Conservation (phyloP, 1,140 invertebrate genomes). For the Glossosoma conforme region DNA sequence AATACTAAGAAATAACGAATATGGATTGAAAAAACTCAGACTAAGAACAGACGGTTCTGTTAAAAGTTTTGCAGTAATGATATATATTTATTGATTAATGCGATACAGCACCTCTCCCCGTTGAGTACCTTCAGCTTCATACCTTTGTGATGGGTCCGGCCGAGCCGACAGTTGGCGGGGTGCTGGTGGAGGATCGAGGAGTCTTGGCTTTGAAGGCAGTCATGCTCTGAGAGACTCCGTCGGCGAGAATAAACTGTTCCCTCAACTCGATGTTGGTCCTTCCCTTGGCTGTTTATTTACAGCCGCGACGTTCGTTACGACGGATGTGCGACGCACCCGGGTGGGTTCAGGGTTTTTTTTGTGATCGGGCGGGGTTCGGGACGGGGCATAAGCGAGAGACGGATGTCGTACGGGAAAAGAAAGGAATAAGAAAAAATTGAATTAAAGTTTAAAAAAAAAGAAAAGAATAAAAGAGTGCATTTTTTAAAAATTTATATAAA, state of each 20-base stretch:
- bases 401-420: constrained; percentile 33
- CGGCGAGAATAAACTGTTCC: constrained; percentile 97
- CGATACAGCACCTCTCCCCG: too few species aligned
- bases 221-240: constrained; percentile 96
- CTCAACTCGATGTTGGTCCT: constrained; percentile 98
- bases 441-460: not conserved
- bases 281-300: constrained; percentile 81
- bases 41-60: too few species aligned
- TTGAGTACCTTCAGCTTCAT: constrained; percentile 40
- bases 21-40: too few species aligned
- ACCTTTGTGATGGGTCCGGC: constrained; percentile 93
- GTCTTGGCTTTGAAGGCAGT: constrained; percentile 89
- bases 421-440: constrained; percentile 37
- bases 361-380: constrained; percentile 17
- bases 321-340: not conserved
- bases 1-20: too few species aligned
- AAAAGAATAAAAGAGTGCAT: too few species aligned
- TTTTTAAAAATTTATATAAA: too few species aligned
- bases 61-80: too few species aligned
- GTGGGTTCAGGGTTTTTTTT: not conserved
- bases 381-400: constrained; percentile 19
- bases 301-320: not conserved
- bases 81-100: too few species aligned
- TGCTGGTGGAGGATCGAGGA: constrained; percentile 72
- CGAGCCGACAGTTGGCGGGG: constrained; percentile 54